Base-by-base conservation (phyloP, 2,888 invertebrate genomes). In the Leptinotarsa rubiginosa region DNA sequence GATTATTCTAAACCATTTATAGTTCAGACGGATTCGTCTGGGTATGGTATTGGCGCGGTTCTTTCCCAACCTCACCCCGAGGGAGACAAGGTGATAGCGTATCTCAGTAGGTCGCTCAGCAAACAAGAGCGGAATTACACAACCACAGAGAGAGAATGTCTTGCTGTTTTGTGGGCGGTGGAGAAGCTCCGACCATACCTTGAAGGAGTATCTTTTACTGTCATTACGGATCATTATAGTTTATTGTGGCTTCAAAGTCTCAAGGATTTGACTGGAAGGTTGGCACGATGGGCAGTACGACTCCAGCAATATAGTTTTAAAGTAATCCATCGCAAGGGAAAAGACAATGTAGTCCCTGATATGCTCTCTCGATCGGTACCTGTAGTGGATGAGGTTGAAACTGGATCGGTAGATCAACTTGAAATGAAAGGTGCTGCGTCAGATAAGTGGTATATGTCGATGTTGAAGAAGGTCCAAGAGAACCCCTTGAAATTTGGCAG, bases 181-280 rank as follows among this genome's bases (percentile, higher is more conserved):
- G 76, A 79, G 68, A 77, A 76, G 65, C 74, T 80, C 7, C 47
- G 78, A 18, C 72, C 69, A 66, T 76, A 75, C 70, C 22, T 79
- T 0, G 75, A 80, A 47, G 79, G 75, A 1, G 22, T 50, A 18
- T 47, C 67, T 2, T 80, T 80, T 31, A 76, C 56, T 1, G 77
- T 79, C 3, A 41, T 78, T 2, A 79, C 80, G 3, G 77, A 80
- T 52, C 78, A 78, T 62, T 65, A 69, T 47, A 70, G 72, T 20
- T 56, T 81, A 15, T 12, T 74, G 16, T 79, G 75, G 77, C 52
- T 78, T 7, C 15, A 75, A 18, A 18, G 47, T 10, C 22, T 78
- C 4, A 65, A 75, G 65, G 71, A 75, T 47, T 68, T 74, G 25
- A 31, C 47, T 16, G 78, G 75, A n/a, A 47, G 78, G 5, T 52